A percentile compares a stretch with the other conserved stretches of the same genome.
Evolutionary conservation across 1,140 invertebrate species (phyloP).

Genomic region (Heterodera carotae): DNA sequence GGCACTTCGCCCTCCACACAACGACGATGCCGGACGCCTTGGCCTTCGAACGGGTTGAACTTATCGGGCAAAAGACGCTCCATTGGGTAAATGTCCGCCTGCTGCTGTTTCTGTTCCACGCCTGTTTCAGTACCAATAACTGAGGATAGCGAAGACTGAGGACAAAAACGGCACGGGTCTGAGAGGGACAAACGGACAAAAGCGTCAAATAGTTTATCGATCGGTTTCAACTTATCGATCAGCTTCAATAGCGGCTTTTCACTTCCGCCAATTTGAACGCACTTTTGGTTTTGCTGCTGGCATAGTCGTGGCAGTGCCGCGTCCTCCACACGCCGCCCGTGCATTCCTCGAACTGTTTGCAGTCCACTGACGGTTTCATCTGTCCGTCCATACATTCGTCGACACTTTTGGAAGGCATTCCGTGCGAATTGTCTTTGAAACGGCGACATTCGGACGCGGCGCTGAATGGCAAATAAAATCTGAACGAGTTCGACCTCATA

Average conservation of each 20-base stretch:
- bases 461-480: background rate
- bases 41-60: constrained; percentile 34
- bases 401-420: background rate
- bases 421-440: background rate
- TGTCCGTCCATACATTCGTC: constrained; percentile 15
- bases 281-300: constrained; percentile 29
- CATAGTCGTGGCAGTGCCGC: constrained; percentile 15
- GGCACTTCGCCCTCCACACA: constrained; percentile 35
- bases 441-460: constrained; percentile 3
- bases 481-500: too few species aligned
- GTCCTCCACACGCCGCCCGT: background rate
- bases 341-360: constrained; percentile 28
- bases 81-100: constrained; percentile 29
- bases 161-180: constrained; percentile 37
- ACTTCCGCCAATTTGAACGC: background rate
- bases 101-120: background rate
- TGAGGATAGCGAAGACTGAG: background rate
- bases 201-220: background rate
- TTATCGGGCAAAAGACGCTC: constrained; percentile 26
- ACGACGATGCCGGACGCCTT: constrained; percentile 19
- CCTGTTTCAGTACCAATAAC: background rate
- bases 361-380: constrained; percentile 22
- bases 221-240: background rate
- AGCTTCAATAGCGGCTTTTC: too few species aligned
- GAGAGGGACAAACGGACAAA: background rate